Conservation (phyloP, 2,113 vertebrate species). For the Pelecanoides urinatrix region DNA sequence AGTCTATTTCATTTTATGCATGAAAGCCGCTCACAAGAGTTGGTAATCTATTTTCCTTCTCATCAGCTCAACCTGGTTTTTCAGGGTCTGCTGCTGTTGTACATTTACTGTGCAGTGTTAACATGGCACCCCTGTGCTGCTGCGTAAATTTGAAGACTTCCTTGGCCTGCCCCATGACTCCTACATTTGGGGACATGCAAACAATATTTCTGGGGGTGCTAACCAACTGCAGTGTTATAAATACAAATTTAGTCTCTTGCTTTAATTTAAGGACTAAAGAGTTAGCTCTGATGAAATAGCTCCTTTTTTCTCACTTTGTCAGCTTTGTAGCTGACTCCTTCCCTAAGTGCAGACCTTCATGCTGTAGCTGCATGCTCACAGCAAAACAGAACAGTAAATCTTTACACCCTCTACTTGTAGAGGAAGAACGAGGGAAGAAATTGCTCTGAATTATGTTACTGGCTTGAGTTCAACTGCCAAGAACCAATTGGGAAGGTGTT, state of each 20-base stretch:
- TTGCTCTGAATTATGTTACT: neutral
- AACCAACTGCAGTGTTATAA: neutral
- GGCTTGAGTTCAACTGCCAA: neutral
- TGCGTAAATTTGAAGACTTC: neutral
- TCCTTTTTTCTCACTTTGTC: neutral
- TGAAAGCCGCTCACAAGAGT: neutral
- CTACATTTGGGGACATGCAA: neutral
- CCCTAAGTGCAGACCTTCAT: neutral
- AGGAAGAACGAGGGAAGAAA: neutral
- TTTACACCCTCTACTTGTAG: neutral
- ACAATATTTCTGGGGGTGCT: neutral
- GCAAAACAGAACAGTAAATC: neutral
- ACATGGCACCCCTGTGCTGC: neutral
- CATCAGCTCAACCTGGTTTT: neutral
- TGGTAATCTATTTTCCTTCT: neutral
- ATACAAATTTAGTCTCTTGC: neutral
- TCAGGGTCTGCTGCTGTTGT: neutral
- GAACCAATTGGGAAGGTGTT: neutral
- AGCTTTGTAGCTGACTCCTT: neutral
- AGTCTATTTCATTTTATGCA: neutral
- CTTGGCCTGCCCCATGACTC: neutral
- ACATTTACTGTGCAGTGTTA: neutral
- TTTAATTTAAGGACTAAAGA: neutral
- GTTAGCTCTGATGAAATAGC: neutral
- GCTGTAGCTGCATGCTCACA: neutral